These are phyloP conservation scores for Enchytraeus crypticus DNA, from an alignment of 2,888 invertebrate genomes.

Conservation along the genomic window DNA sequence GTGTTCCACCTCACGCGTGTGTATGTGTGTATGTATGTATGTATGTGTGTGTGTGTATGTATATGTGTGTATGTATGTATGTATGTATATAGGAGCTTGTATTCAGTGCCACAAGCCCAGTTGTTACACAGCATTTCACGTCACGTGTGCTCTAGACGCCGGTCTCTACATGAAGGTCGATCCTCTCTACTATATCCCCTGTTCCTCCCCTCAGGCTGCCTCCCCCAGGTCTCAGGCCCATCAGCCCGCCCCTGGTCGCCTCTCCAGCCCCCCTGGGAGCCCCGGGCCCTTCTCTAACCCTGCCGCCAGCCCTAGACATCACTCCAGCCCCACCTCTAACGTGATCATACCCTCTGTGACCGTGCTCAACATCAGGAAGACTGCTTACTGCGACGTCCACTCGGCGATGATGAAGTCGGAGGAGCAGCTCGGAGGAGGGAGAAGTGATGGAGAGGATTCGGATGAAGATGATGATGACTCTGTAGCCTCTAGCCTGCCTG, in stretches of 20 bases:
- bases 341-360: too few relatives aligned
- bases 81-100: conserved; percentile 65
- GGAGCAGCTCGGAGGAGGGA: conserved; percentile 32
- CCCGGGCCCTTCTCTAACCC: not conserved
- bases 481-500: conserved; percentile 29
- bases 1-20: too few relatives aligned
- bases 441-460: conserved; percentile 36
- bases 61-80: not conserved
- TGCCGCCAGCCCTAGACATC: not conserved
- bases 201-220: conserved; percentile 37
- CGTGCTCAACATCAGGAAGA: conserved; percentile 63
- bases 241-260: not conserved
- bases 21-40: too few relatives aligned
- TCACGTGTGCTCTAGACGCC: conserved; percentile 93
- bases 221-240: not conserved
- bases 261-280: not conserved
- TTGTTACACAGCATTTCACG: conserved; percentile 96
- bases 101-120: conserved; percentile 94
- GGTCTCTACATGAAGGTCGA: conserved; percentile 76
- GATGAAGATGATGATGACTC: conserved; percentile 27
- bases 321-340: not conserved
- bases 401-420: conserved; percentile 59
- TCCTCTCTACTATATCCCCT: conserved; percentile 59
- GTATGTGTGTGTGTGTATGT: too few relatives aligned
- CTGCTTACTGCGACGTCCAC: conserved; percentile 90